Conservation (phyloP, 2,113 vertebrate species). For the Malurus melanocephalus region DNA sequence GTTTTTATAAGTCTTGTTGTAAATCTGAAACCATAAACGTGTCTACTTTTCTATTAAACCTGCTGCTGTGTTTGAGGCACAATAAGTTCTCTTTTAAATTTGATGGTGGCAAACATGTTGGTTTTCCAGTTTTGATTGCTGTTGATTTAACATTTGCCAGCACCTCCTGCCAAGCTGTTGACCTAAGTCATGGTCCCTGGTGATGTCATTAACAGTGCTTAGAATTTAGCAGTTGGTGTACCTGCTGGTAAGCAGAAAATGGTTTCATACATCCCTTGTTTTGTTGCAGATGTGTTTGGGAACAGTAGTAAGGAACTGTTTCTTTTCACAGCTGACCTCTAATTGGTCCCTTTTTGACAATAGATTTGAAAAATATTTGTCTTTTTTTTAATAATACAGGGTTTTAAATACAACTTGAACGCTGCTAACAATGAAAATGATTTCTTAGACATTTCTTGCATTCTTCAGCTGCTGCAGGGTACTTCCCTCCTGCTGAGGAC, state of each 20-base stretch:
- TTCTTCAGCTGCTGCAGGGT: not conserved
- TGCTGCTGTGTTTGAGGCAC: constrained; percentile 70
- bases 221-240: constrained; percentile 69
- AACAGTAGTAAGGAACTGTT: constrained; percentile 14
- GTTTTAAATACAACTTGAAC: not conserved
- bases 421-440: not conserved
- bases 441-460: not conserved
- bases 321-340: constrained; percentile 15
- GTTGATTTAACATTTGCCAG: constrained; percentile 73
- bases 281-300: not conserved
- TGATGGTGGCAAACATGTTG: constrained; percentile 65
- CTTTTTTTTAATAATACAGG: not conserved
- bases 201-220: constrained; percentile 71
- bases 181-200: constrained; percentile 70
- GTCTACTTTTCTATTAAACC: constrained; percentile 77
- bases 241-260: constrained; percentile 64
- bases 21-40: constrained; percentile 81
- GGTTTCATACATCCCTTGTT: constrained; percentile 40
- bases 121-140: constrained; percentile 71
- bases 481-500: not conserved
- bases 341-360: constrained; percentile 17
- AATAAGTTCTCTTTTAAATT: constrained; percentile 76
- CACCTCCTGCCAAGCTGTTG: constrained; percentile 72
- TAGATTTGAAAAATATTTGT: not conserved
- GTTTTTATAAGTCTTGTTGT: constrained; percentile 78